Evolutionary conservation across 2,113 vertebrate genomes (phyloP), one percentile per base, ranked within the genome.

Genomic region (Antechinus flavipes): DNA sequence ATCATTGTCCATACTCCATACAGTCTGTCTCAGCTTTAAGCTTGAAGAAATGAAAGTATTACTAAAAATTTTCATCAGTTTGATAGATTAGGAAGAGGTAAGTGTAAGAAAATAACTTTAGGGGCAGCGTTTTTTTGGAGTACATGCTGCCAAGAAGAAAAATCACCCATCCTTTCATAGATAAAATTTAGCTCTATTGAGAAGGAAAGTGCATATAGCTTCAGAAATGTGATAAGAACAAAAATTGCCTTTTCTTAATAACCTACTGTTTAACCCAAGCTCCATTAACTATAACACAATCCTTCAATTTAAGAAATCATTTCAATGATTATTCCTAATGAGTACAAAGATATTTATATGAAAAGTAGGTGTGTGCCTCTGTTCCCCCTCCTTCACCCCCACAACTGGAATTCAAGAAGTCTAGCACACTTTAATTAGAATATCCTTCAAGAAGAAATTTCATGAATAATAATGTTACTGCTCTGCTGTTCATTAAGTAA

Each of bases 261-360:
- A 97, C 55, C 35, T 91, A 93, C 94, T 94, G 50, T 91, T 54
- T 22, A 97, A 93, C 52, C 96, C 54, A 97, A 96, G 93, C 94
- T 93, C 96, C 96, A 97, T 84, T 98, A 96, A 95, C 92, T 98
- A 35, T 61, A 98, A 96, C 91, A 96, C 42, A 94, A 96, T 89
- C 6, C 53, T 95, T 94, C 54, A 97, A 95, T 97, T 98, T 98
- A 96, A 97, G 24, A 94, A 97, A 98, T 98, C 96, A 96, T 96
- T 97, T 93, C 96, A 91, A 93, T 96, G 97, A 97, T 98, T 98
- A 97, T 96, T 97, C 90, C 53, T 98, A 98, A 98, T 97, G 95
- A 97, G 54, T 68, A 97, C 93, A 89, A 94, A 96, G 97, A 94
- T 98, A 96, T 98, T 98, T 97, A 94, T 89, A 97, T 26, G 91